Conservation (phyloP, 2,888 invertebrate species). For the Drepanosiphum platanoidis region DNA sequence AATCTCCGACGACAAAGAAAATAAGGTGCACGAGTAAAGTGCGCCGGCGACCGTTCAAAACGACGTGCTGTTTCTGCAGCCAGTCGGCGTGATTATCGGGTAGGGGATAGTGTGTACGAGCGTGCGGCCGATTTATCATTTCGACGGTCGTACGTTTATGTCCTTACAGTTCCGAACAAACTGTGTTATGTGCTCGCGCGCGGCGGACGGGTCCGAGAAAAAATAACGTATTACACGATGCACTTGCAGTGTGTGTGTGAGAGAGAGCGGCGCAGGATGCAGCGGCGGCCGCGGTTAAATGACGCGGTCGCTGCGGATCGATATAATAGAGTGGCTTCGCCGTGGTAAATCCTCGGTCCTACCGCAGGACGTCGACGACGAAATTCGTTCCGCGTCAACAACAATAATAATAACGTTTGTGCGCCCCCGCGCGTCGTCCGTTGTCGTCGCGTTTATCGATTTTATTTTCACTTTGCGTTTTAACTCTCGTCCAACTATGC, state of each 20-base stretch:
- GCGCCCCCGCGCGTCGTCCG: neutral
- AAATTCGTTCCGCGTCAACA: neutral
- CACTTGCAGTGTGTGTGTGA: neutral
- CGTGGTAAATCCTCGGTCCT: neutral
- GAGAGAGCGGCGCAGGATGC: neutral
- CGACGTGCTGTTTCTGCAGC: too few species aligned
- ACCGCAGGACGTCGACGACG: neutral
- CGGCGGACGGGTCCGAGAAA: neutral
- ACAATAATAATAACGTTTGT: too few species aligned
- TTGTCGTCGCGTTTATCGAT: neutral
- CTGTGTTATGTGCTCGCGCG: neutral
- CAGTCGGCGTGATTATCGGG: too few species aligned
- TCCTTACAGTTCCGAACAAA: neutral
- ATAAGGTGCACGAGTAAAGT: too few species aligned
- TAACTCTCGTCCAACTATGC: neutral
- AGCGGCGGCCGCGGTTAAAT: neutral
- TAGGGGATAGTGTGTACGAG: too few species aligned
- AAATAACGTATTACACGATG: neutral
- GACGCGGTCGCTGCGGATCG: too few species aligned
- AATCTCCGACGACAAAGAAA: too few species aligned
- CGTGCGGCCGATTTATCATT: neutral
- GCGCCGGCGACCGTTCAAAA: too few species aligned
- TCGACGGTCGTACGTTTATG: neutral
- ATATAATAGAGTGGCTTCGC: neutral
- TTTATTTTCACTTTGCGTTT: conserved; percentile 4